phyloP scores from a whole-genome alignment of 2,797 vertebrate genomes.

The Sardinella longiceps region DNA sequence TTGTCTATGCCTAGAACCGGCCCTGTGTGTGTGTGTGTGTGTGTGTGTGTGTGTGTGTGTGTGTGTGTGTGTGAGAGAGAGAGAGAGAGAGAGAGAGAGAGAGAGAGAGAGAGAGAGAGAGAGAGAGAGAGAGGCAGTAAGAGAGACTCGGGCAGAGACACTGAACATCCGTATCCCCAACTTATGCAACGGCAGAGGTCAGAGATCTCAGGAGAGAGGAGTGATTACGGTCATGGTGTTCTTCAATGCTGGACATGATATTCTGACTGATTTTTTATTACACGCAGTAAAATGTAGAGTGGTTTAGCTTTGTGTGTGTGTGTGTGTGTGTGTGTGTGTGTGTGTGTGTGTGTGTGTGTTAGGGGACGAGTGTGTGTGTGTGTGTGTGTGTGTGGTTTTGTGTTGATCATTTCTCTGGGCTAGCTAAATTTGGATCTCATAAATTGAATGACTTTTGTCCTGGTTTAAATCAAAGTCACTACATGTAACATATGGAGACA shows the following conservation, averaged over 20 bases:
- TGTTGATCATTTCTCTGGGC: conserved; percentile 30
- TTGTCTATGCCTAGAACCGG: too few relatives aligned
- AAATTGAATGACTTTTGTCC: not conserved
- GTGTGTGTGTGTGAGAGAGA: conserved; percentile 7
- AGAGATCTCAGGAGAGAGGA: not conserved
- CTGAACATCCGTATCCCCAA: not conserved
- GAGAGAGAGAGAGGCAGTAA: not conserved
- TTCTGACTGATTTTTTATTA: not conserved
- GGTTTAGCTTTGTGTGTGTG: conserved; percentile 38
- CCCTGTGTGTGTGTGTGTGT: conserved; percentile 38
- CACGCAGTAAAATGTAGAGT: conserved; percentile 17
- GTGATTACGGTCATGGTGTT: not conserved
- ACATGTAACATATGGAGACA: not conserved
- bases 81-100: not conserved
- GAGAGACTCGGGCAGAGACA: not conserved
- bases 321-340: conserved; percentile 28
- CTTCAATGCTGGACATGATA: not conserved
- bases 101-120: not conserved
- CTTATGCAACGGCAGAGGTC: conserved; percentile 10
- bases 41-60: conserved; percentile 20
- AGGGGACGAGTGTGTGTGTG: too few relatives aligned
- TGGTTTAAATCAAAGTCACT: not conserved
- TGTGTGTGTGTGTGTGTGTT: conserved; percentile 17
- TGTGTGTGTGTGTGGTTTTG: conserved; percentile 31
- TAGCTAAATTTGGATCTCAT: not conserved